Base-by-base conservation (phyloP, 2,797 vertebrate species). In the Gymnothorax javanicus region DNA sequence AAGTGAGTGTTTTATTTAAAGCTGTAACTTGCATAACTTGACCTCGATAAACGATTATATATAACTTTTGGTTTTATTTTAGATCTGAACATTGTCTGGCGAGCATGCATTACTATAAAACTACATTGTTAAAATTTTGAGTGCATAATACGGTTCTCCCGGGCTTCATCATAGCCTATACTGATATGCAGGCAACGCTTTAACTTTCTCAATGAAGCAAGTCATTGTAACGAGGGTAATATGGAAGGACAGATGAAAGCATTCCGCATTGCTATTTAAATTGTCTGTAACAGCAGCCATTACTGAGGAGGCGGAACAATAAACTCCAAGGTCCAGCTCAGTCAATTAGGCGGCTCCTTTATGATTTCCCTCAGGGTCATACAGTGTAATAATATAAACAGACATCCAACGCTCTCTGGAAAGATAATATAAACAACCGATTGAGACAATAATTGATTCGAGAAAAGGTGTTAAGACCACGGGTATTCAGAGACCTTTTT, bases 261-360 rank as follows among this genome's bases (percentile, higher is more conserved):
- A 27, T 64, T 50, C 52, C 67, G 20, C 52, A 73, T 13, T 73
- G 64, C 50, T 54, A n/a, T 50, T 25, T 75, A 62, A 77, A 77
- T 79, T 60, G 27, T 69, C n/a, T 52, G 71, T 82, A 84, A 59
- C 25, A 73, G 57, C 82, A 27, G 57, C 52, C 75, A 83, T 57
- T 25, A 15, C 56, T 1, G 71, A 64, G 33, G 50, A 20, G 43
- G n/a, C 59, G 54, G 8, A 54, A 79, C 59, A 79, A 58, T 81
- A 62, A 81, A 75, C 82, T 87, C 54, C 64, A 33, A 62, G 82
- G 86, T 62, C 69, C 69, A 56, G 59, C 58, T 60, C 83, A 25
- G 82, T 77, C 62, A 83, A 83, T 83, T 84, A 87, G 62, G 82
- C 52, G 81, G 59, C 13, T 2, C 23, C 50, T 73, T 27, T 60